phyloP scores from a whole-genome alignment of 2,888 invertebrate genomes.

The Rhagophthalmus giganteus region DNA sequence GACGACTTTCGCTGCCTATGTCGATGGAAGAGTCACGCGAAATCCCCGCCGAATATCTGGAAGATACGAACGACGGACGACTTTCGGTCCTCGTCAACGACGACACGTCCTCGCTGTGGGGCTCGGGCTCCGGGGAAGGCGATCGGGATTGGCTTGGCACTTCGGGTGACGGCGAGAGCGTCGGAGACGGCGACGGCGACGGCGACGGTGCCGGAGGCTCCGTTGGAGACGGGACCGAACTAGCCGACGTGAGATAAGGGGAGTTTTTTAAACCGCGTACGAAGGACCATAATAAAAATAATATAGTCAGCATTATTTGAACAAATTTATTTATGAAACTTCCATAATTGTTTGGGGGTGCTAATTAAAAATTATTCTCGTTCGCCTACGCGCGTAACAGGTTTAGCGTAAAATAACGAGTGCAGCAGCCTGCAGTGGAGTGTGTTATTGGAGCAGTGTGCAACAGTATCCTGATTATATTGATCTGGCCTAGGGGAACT shows the following conservation, averaged over 20 bases:
- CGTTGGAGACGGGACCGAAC: conserved; percentile 3
- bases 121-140: conserved; percentile 49
- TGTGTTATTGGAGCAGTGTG: conserved; percentile 34
- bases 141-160: conserved; percentile 39
- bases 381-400: conserved; percentile 2
- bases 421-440: conserved; percentile 22
- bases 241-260: conserved; percentile 29
- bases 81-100: conserved; percentile 30
- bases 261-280: conserved; percentile 60
- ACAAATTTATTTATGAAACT: conserved; percentile 11
- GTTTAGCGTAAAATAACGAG: conserved; percentile 10
- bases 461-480: conserved; percentile 39
- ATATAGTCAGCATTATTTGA: conserved; percentile 62
- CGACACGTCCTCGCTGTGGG: conserved; percentile 44
- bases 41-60: conserved; percentile 48
- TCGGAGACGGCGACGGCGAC: conserved; percentile 56
- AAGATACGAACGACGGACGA: conserved; percentile 39
- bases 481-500: conserved; percentile 33
- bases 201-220: conserved; percentile 50
- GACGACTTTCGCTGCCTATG: conserved; percentile 52
- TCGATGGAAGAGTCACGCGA: conserved; percentile 55
- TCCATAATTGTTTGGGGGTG: conserved; percentile 18
- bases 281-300: conserved; percentile 66
- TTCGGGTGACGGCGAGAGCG: conserved; percentile 51
- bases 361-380: conserved; percentile 3